Evolutionary conservation across 2,797 vertebrate species (phyloP).

Genomic region (Pitangus sulphuratus): DNA sequence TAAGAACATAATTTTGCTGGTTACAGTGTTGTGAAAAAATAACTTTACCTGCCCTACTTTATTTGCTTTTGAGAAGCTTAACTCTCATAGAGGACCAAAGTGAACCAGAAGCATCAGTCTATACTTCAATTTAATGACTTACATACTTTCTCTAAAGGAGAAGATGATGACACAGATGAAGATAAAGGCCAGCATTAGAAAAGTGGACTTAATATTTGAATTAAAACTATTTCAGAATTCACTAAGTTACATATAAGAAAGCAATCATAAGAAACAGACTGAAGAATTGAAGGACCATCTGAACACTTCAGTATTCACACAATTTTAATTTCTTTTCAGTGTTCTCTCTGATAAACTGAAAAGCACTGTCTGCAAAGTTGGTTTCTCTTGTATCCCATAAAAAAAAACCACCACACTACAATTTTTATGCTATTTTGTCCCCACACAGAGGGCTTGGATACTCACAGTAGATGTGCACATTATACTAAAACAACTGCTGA

Average conservation of each 20-base stretch:
- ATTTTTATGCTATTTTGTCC: not conserved
- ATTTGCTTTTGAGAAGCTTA: not conserved
- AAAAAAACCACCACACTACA: not conserved
- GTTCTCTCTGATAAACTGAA: not conserved
- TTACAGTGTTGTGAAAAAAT: not conserved
- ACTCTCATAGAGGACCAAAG: not conserved
- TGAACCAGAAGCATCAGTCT: not conserved
- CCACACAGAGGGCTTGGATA: rapidly evolving
- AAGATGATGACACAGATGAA: not conserved
- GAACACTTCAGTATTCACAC: not conserved
- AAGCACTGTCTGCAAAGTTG: not conserved
- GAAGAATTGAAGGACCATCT: not conserved
- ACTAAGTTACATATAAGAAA: not conserved
- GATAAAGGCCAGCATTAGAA: not conserved
- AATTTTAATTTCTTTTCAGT: not conserved
- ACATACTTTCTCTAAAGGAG: not conserved
- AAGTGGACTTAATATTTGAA: not conserved
- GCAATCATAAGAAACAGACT: not conserved
- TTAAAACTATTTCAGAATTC: not conserved
- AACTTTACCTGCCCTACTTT: not conserved
- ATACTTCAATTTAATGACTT: not conserved
- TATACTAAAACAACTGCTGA: not conserved
- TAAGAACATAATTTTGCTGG: not conserved
- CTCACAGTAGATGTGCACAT: not conserved
- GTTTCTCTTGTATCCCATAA: not conserved